Percentiles rank a stretch among this genome's conserved stretches.
These are phyloP conservation scores for Drosophila ficusphila DNA, from an alignment of 1,140 invertebrate genomes.

Conservation along the genomic window DNA sequence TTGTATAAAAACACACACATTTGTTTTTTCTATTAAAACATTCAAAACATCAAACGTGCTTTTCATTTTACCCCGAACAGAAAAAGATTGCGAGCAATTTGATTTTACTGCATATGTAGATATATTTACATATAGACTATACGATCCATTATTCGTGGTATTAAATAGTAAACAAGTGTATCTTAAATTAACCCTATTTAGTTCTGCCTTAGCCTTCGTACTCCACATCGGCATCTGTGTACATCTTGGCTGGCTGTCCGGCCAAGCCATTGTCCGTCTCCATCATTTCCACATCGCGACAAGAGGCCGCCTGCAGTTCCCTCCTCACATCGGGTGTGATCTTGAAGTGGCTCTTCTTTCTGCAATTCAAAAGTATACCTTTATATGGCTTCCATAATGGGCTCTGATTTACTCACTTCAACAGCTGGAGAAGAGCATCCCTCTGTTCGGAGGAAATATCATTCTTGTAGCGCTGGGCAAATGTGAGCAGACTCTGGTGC, in stretches of 20 bases:
- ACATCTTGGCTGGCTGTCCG: conserved; percentile 64
- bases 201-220: conserved; percentile 40
- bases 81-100: neutral
- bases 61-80: conserved; percentile 43
- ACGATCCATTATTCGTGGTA: neutral
- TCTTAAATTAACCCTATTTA: neutral
- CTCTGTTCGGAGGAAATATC: conserved; percentile 97
- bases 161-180: conserved; percentile 49
- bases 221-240: conserved; percentile 76
- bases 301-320: conserved; percentile 92
- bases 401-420: conserved; percentile 85
- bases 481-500: conserved; percentile 97
- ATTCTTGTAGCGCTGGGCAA: conserved; percentile 97
- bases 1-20: conserved; percentile 63
- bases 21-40: conserved; percentile 77
- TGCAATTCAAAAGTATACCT: conserved; percentile 36
- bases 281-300: conserved; percentile 90
- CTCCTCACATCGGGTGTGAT: conserved; percentile 94
- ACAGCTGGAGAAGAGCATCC: conserved; percentile 92
- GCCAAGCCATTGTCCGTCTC: conserved; percentile 64
- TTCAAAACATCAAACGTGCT: conserved; percentile 40
- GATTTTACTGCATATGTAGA: conserved; percentile 23
- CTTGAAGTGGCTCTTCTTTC: conserved; percentile 91
- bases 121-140: conserved; percentile 32
- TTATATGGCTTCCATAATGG: neutral